phyloP scores from a whole-genome alignment of 1,140 invertebrate genomes.

The Macrobrachium nipponense region DNA sequence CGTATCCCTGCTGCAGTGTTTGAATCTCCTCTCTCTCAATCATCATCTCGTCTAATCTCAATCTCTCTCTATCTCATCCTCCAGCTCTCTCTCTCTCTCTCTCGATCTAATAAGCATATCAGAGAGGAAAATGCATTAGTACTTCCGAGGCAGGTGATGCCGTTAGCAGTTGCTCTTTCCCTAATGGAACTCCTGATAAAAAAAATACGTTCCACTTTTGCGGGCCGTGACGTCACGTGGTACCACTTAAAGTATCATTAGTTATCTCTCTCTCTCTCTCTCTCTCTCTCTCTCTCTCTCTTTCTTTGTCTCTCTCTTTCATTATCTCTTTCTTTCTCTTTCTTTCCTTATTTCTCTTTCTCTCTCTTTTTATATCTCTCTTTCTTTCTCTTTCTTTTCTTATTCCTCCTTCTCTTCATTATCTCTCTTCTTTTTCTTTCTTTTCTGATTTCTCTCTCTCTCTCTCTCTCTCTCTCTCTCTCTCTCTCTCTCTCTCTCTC shows the following conservation, averaged over 20 bases:
- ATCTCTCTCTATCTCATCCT: no score
- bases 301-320: constrained; percentile 18
- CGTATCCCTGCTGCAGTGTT: no score
- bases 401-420: constrained; percentile 2
- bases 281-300: constrained; percentile 1
- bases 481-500: constrained; percentile 7
- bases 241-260: not conserved
- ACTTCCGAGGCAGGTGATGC: no score
- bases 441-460: no score
- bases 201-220: no score
- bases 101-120: no score
- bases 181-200: no score
- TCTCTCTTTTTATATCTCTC: constrained; percentile 8
- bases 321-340: not conserved
- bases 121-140: no score
- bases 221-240: not conserved
- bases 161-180: no score
- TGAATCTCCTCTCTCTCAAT: no score
- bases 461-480: constrained; percentile 17
- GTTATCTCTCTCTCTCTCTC: not conserved
- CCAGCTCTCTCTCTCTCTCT: no score
- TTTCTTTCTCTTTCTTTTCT: not conserved
- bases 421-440: constrained; percentile 20
- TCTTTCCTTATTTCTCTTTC: constrained; percentile 6
- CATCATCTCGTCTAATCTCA: no score